A percentile compares a stretch with the other conserved stretches of the same genome.
These are phyloP conservation scores for Sesia bembeciformis DNA, from an alignment of 2,888 invertebrate genomes.

Conservation along the genomic window DNA sequence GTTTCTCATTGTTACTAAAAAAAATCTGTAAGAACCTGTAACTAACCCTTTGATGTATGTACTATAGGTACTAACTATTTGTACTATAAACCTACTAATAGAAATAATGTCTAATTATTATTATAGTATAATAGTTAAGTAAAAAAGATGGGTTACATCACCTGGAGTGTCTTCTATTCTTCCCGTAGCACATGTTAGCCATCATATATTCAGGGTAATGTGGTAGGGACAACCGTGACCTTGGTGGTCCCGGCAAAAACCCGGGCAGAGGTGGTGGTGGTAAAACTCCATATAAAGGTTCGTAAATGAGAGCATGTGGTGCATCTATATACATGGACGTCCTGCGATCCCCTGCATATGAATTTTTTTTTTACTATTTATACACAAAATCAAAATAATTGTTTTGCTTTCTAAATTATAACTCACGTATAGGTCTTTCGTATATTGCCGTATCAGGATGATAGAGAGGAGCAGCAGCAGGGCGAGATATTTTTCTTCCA, in stretches of 20 bases:
- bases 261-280: constrained; percentile 37
- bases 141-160: constrained; percentile 10
- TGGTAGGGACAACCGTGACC: constrained; percentile 47
- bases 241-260: constrained; percentile 40
- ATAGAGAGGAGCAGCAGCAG: constrained; percentile 39
- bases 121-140: too few relatives aligned
- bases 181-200: constrained; percentile 38
- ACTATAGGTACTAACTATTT: too few relatives aligned
- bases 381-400: too few relatives aligned
- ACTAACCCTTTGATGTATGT: too few relatives aligned
- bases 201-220: constrained; percentile 56
- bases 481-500: constrained; percentile 46
- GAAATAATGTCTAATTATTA: too few relatives aligned
- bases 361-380: background rate
- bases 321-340: constrained; percentile 55
- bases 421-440: constrained; percentile 53
- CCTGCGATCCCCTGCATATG: constrained; percentile 43
- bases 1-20: too few relatives aligned
- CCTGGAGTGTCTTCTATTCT: constrained; percentile 57
- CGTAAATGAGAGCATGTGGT: constrained; percentile 53
- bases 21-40: too few relatives aligned
- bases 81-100: too few relatives aligned
- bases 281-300: constrained; percentile 48
- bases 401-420: background rate
- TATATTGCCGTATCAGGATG: constrained; percentile 40